Percentiles rank a stretch among this genome's conserved stretches.
Conservation (phyloP, 53 echinoderm and acorn worm genomes). For the Holothuria scabra region DNA sequence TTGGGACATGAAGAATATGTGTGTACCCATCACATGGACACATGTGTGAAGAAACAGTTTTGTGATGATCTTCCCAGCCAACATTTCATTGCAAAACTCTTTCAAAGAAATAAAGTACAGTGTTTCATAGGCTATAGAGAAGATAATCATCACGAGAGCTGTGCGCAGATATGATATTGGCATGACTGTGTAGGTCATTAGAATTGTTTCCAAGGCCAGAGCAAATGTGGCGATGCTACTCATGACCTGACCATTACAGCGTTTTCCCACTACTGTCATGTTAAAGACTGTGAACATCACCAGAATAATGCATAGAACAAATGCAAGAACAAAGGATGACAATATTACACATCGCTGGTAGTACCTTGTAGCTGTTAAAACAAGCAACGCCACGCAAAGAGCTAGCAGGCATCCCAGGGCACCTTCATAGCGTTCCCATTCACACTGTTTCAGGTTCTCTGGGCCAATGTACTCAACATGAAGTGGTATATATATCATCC, state of each 20-base stretch:
- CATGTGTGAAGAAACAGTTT: slow-evolving; percentile 96
- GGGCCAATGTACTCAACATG: slow-evolving; percentile 19
- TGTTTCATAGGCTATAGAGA: slow-evolving; percentile 86
- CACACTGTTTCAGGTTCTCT: slow-evolving; percentile 1
- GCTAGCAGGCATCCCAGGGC: slow-evolving; percentile 68
- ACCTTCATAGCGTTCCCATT: slow-evolving; percentile 74
- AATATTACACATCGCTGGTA: slow-evolving; percentile 70
- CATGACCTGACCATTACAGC: slow-evolving; percentile 57
- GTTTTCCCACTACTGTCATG: background rate
- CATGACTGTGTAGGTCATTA: slow-evolving; percentile 97
- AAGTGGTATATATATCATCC: slow-evolving; percentile 87
- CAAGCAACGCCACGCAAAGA: slow-evolving; percentile 71
- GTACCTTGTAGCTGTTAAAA: slow-evolving; percentile 70
- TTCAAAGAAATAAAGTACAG: slow-evolving; percentile 72
- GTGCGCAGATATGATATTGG: slow-evolving; percentile 86
- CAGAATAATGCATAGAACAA: slow-evolving; percentile 71
- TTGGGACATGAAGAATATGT: slow-evolving; percentile 98
- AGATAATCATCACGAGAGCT: slow-evolving; percentile 68
- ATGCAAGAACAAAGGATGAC: slow-evolving; percentile 70
- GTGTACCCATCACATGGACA: slow-evolving; percentile 97
- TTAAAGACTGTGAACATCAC: slow-evolving; percentile 75
- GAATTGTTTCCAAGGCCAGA: slow-evolving; percentile 86
- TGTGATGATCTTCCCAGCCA: slow-evolving; percentile 66
- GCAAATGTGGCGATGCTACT: slow-evolving; percentile 93
- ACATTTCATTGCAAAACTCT: slow-evolving; percentile 27